Evolutionary conservation across 30 jellyfish, hydroid and myxozoan species (phyloP).

Genomic region (Aurelia coerulea): DNA sequence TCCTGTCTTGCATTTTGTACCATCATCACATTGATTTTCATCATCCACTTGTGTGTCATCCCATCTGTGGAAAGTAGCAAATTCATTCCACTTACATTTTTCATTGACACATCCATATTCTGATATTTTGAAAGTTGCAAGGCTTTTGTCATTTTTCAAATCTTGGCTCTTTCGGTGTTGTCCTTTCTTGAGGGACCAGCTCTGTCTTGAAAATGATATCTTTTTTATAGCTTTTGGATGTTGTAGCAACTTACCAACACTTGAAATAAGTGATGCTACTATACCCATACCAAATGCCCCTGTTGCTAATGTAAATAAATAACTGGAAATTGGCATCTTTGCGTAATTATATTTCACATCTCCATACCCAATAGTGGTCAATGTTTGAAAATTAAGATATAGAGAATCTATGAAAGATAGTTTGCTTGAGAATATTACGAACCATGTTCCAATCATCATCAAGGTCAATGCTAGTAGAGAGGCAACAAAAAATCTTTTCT

Average conservation of each 20-base stretch:
- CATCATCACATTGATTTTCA: too few species aligned
- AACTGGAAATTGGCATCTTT: not conserved
- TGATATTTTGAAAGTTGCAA: too few species aligned
- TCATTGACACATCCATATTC: too few species aligned
- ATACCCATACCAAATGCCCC: constrained; percentile 39
- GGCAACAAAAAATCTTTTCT: not conserved
- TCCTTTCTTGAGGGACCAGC: constrained; percentile 13
- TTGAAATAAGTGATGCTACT: constrained; percentile 29
- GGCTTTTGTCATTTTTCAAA: not conserved
- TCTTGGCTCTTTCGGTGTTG: not conserved
- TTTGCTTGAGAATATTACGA: not conserved
- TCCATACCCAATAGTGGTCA: constrained; percentile 61
- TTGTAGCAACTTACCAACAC: not conserved
- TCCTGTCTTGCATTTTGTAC: not conserved
- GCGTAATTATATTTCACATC: not conserved
- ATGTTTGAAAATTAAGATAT: constrained; percentile 38
- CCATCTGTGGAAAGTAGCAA: too few species aligned
- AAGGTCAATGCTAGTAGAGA: not conserved
- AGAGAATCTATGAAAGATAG: constrained; percentile 16
- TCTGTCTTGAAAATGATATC: constrained; percentile 3
- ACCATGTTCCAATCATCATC: not conserved
- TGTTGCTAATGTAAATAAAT: not conserved
- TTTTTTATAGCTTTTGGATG: not conserved
- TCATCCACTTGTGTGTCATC: too few species aligned
- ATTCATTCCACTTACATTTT: too few species aligned